Base-by-base conservation (phyloP, 2,888 invertebrate genomes). In the Ectemnius continuus region DNA sequence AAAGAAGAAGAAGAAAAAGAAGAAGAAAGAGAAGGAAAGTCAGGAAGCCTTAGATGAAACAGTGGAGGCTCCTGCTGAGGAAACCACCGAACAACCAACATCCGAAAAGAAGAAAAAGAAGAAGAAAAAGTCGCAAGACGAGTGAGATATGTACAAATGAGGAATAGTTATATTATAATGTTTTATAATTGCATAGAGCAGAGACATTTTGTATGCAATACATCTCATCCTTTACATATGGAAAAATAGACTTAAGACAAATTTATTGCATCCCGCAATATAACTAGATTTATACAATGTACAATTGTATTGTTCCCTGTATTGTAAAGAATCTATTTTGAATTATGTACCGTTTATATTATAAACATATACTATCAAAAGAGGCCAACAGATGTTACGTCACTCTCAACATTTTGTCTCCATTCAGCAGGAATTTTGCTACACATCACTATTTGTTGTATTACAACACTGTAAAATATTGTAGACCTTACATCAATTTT, bases 1-100 rank as follows among this genome's bases (percentile, higher is more conserved):
- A 64, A 88, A 85, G 66, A 90, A 90, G 75, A 90, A 90, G 63
- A 88, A 88, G 78, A 92, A 92, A 85, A 93, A 92, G 86, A 91
- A 91, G 72, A 89, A 89, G 76, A 87, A 87, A 70, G 86, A 86
- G 76, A 92, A 92, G 86, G 92, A 92, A 85, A 90, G 91, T 18
- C 77, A 70, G n/a, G 78, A 82, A 67, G 80, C 73, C 23, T 75
- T 78, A 68, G 64, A 75, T 26, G 79, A 74, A 60, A 20, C 60
- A 46, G 52, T 64, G 59, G 67, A 67, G 36, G 47, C 14, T 56
- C 48, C 85, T 71, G 76, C 80, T 36, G 73, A 70, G 45, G 76
- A 75, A 57, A 58, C 36, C 13, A 70, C 23, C 8, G 75, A 73
- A 60, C 63, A 71, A 60, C 58, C 64, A 62, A 83, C 13, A 76